Conservation (phyloP, 1,140 invertebrate species). For the Grapholita molesta region DNA sequence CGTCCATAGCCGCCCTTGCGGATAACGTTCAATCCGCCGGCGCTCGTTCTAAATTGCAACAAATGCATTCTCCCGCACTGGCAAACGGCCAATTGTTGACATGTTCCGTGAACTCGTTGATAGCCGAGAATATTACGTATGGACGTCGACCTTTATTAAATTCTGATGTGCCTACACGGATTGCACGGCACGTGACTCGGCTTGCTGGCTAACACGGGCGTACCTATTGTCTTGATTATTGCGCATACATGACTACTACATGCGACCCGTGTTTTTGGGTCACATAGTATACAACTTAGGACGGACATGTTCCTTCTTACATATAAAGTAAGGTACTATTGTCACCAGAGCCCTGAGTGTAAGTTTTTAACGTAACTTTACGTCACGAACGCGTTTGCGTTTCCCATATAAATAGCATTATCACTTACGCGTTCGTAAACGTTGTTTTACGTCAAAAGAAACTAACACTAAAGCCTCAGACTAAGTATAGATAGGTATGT, state of each 20-base stretch:
- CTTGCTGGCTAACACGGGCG: neutral
- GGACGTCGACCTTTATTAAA: slow-evolving; percentile 15
- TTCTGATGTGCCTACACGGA: slow-evolving; percentile 9
- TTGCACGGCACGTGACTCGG: neutral
- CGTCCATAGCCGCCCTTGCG: slow-evolving; percentile 9
- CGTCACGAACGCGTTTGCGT: too few species aligned
- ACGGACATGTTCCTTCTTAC: neutral
- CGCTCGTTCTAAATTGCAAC: slow-evolving; percentile 28
- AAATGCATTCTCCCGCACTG: slow-evolving; percentile 35
- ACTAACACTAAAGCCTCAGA: too few species aligned
- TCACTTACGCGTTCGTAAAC: too few species aligned
- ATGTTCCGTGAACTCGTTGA: slow-evolving; percentile 30
- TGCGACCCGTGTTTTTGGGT: neutral
- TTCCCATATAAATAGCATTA: too few species aligned
- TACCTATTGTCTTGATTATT: neutral
- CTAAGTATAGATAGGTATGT: too few species aligned
- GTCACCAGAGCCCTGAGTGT: too few species aligned
- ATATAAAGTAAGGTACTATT: too few species aligned
- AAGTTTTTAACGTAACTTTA: too few species aligned
- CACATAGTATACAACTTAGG: neutral
- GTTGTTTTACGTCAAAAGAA: too few species aligned
- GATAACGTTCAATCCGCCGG: slow-evolving; percentile 22
- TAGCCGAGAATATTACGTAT: slow-evolving; percentile 20
- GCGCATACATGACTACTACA: neutral
- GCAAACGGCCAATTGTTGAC: slow-evolving; percentile 34